phyloP scores from a whole-genome alignment of 1,140 invertebrate genomes.

The Meloidogyne hapla region DNA sequence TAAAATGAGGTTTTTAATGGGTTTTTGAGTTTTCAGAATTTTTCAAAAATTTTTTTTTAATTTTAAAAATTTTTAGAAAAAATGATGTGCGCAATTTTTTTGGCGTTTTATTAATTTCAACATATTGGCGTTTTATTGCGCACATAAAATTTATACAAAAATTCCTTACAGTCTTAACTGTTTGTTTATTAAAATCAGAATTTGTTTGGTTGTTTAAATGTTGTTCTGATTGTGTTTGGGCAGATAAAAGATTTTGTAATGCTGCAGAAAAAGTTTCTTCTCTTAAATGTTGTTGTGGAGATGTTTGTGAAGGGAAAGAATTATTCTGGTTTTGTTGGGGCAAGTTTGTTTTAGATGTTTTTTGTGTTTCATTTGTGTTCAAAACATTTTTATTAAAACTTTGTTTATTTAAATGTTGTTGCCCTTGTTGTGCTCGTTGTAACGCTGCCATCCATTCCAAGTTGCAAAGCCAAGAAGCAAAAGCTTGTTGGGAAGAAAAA shows the following conservation, averaged over 20 bases:
- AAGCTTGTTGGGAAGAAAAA: no score
- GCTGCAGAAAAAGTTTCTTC: not conserved
- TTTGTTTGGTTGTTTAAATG: not conserved
- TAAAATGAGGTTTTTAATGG: no score
- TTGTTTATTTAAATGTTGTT: constrained; percentile 1
- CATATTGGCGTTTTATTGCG: no score
- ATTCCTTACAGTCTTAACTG: not conserved
- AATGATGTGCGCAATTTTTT: no score
- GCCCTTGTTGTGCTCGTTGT: not conserved
- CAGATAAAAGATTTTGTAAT: not conserved
- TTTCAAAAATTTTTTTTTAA: no score
- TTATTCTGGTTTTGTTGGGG: not conserved
- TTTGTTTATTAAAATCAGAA: not conserved
- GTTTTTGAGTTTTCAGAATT: no score
- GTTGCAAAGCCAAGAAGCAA: constrained; percentile 14
- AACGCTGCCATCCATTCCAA: constrained; percentile 23
- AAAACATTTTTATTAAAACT: no score
- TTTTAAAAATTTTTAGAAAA: no score
- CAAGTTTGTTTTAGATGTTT: not conserved
- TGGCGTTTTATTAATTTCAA: no score
- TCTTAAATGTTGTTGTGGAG: not conserved
- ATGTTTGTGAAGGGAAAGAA: not conserved
- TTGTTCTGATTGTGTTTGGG: not conserved
- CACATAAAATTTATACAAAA: not conserved
- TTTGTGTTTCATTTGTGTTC: no score